Evolutionary conservation across 2,888 invertebrate genomes (phyloP), one percentile per base, ranked within the genome.

Genomic region (Chalcosyrphus nemorum): DNA sequence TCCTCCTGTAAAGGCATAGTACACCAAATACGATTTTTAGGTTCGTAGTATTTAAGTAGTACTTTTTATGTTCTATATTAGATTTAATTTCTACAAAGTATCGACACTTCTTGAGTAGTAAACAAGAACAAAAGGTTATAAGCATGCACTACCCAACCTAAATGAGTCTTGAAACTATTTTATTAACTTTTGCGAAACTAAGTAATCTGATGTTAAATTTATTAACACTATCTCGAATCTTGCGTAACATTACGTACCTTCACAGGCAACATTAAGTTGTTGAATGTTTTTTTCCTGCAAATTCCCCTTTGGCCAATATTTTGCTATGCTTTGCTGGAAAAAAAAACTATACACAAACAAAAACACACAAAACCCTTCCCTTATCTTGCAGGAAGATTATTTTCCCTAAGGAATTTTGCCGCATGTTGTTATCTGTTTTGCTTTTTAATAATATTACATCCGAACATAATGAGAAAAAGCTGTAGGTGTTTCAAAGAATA

Each of bases 391-490:
- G 56, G 65, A 74, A 75, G 66, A 57, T 66, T 52, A 66, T 66
- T 75, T 59, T 59, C 66, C 66, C 66, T 5, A 66, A 66, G 75
- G 66, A 66, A 41, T 66, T 57, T 50, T 66, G n/a, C n/a, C 57
- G 29, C 75, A 59, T 45, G 38, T 38, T 52, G 66, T 76, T 76
- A 76, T 76, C 75, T 75, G 43, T 47, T 52, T 59, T 52, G 52
- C 50, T 66, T 76, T 76, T 76, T 76, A 76, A 59, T 66, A 76
- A 68, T 59, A 50, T 41, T n/a, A 41, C 41, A 41, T 68, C 9
- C 17, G 66, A 59, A 76, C 29, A 43, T 76, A 76, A 76, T 59
- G 76, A 76, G 66, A 75, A 63, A n/a, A 50, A 75, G 57, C 76
- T 76, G 21, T 59, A 52, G 66, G 66, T 68, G 50, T 59, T 65